Base-by-base conservation (phyloP, 2,797 vertebrate species). In the Anas acuta region DNA sequence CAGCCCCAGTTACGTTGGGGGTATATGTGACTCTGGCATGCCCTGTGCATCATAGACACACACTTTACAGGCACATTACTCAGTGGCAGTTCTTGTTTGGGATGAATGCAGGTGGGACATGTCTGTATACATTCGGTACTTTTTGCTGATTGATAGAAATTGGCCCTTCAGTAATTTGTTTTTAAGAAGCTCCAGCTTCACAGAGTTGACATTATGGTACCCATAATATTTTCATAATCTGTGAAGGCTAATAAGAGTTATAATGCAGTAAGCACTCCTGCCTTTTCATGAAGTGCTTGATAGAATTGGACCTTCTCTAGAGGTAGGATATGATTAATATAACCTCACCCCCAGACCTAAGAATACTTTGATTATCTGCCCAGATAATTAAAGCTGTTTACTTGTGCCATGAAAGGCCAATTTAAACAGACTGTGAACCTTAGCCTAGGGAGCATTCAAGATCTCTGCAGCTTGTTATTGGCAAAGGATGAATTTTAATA, bases 371-470 rank as follows among this genome's bases (percentile, higher is more conserved):
- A 90, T 88, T 96, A 95, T 92, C 96, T 96, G 49, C 72, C 45
- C 41, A 89, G 84, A 78, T 92, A 96, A 96, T 97, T 95, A 96
- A 93, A 93, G 75, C 75, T 93, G 88, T 94, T 97, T 97, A 85
- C 72, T 89, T 85, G 86, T 70, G 72, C 86, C 78, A 80, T 83
- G 84, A 93, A 96, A 95, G 90, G 22, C 81, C 84, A 95, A 81
- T 94, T 94, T 93, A 96, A 97, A 94, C 84, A 96, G 93, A 94
- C 66, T 96, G 78, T 89, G 96, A 96, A 92, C 83, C 86, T 96
- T 92, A 97, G 91, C 72, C 92, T 80, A 75, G 90, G 93, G 94
- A 96, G 33, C 65, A 87, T 72, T 93, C 75, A 94, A 85, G 78
- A 85, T 87, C 79, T 93, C 81, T 94, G 61, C 41, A 93, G 41